A percentile compares a stretch with the other conserved stretches of the same genome.
Conservation (phyloP, 2,113 vertebrate species). For the Aspidoscelis tigris region DNA sequence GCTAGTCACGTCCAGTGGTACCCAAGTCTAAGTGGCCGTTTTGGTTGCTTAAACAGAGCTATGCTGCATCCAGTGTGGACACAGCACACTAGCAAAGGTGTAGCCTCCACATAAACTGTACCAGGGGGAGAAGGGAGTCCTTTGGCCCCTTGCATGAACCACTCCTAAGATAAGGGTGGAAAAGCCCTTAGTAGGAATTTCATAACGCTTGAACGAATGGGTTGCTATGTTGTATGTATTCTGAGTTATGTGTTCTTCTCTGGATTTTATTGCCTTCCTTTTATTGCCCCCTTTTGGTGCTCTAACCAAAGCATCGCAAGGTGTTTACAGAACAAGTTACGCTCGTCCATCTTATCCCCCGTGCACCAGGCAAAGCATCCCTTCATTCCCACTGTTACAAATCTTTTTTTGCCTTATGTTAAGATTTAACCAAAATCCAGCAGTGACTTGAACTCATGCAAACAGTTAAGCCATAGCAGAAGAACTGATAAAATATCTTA, state of each 20-base stretch:
- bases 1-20: no score
- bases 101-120: no score
- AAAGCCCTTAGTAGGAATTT: background rate
- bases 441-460: slow-evolving; percentile 45
- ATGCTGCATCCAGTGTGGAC: no score
- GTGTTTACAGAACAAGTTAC: background rate
- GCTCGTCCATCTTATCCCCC: background rate
- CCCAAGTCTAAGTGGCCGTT: no score
- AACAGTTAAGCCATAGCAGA: slow-evolving; percentile 48
- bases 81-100: no score
- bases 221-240: background rate
- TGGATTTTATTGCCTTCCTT: background rate
- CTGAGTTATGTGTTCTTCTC: background rate
- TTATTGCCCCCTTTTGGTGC: background rate
- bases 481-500: slow-evolving; percentile 38
- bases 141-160: no score
- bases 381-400: background rate
- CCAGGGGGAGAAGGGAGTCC: no score
- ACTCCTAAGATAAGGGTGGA: no score
- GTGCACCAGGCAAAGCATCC: background rate
- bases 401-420: background rate
- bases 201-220: background rate
- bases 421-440: slow-evolving; percentile 34
- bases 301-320: background rate
- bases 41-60: no score